These are phyloP conservation scores for Sebastes steindachneri DNA, from an alignment of 2,797 vertebrate species.

Conservation along the genomic window DNA sequence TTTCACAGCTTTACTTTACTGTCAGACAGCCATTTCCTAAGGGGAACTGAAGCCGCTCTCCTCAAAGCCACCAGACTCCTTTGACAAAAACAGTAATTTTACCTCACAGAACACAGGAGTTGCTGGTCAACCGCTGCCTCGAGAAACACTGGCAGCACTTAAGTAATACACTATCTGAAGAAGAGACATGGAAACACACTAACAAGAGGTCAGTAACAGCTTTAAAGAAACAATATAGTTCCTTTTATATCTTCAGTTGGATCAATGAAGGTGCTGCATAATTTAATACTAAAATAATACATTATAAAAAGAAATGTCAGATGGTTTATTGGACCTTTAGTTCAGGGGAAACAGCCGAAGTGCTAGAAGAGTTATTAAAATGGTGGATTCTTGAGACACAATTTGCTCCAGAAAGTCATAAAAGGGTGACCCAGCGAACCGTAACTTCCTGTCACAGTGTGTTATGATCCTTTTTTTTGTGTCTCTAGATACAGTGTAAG, in stretches of 20 bases:
- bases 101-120: neutral
- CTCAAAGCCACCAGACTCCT: too few species aligned
- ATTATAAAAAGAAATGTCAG: too few species aligned
- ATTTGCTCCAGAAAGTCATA: neutral
- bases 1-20: neutral
- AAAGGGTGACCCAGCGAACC: too few species aligned
- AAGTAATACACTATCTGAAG: neutral
- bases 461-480: neutral
- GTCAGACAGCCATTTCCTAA: neutral
- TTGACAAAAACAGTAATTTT: too few species aligned
- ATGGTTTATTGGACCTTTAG: neutral
- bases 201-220: neutral
- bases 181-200: neutral
- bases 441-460: too few species aligned
- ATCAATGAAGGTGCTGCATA: neutral
- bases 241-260: neutral
- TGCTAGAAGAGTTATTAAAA: neutral
- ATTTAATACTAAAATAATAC: neutral
- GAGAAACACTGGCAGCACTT: neutral
- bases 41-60: too few species aligned
- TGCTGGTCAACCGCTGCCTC: too few species aligned
- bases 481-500: constrained; percentile 87
- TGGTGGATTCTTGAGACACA: neutral
- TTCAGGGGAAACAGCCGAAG: neutral
- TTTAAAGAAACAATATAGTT: neutral